Evolutionary conservation across 2,113 vertebrate genomes (phyloP).

Genomic region (Syrrhaptes paradoxus): DNA sequence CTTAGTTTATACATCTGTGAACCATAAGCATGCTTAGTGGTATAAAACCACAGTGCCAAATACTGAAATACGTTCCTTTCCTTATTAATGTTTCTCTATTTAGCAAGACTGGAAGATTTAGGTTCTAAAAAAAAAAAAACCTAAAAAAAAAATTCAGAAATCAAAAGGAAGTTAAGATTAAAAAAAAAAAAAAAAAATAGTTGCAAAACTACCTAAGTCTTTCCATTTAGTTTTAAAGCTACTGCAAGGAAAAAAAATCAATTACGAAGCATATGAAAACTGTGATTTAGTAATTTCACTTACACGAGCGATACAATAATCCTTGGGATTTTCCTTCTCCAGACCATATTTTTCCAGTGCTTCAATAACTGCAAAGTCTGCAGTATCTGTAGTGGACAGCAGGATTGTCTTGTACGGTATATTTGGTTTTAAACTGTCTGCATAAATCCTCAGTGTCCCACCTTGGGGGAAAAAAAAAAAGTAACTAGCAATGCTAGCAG

Average conservation of each 20-base stretch:
- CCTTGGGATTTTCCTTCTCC: constrained; percentile 93
- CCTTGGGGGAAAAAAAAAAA: constrained; percentile 77
- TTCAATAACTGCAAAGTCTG: constrained; percentile 93
- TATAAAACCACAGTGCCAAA: not conserved
- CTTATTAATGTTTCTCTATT: not conserved
- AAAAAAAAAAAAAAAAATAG: too few relatives aligned
- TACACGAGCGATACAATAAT: constrained; percentile 96
- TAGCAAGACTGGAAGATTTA: not conserved
- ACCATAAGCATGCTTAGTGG: not conserved
- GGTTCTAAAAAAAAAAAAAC: not conserved
- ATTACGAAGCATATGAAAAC: not conserved
- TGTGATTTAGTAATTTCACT: not conserved
- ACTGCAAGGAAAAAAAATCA: not conserved
- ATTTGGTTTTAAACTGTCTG: constrained; percentile 96
- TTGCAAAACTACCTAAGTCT: not conserved
- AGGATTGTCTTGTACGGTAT: constrained; percentile 98
- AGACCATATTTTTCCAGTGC: constrained; percentile 97
- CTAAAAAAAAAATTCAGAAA: too few relatives aligned
- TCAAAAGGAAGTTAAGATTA: too few relatives aligned
- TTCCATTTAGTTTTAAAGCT: not conserved
- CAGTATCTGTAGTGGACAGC: constrained; percentile 92
- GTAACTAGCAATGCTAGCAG: not conserved
- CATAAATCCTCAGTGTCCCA: constrained; percentile 94
- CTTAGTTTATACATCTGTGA: not conserved
- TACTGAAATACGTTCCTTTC: not conserved